These are phyloP conservation scores for Micromesistius poutassou DNA, from an alignment of 2,797 vertebrate species.

Conservation along the genomic window DNA sequence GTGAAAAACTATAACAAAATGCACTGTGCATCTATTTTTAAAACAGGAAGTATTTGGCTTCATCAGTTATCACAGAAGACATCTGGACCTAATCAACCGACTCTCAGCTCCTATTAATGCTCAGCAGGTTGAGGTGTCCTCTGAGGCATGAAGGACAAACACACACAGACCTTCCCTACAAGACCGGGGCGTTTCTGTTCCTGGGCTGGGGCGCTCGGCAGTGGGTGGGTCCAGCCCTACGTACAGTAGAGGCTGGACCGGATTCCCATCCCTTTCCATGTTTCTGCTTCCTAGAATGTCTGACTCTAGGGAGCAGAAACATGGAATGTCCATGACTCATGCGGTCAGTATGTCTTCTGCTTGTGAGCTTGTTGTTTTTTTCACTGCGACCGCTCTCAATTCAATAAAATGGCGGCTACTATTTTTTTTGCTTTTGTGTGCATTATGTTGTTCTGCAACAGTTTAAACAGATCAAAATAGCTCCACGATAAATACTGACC, in stretches of 20 bases:
- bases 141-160: conserved; percentile 71
- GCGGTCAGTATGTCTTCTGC: conserved; percentile 26
- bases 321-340: conserved; percentile 13
- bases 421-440: background rate
- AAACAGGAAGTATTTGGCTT: conserved; percentile 41
- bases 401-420: conserved; percentile 31
- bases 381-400: background rate
- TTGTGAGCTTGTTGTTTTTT: background rate
- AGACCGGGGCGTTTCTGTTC: conserved; percentile 38
- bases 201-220: conserved; percentile 43
- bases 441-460: background rate
- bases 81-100: conserved; percentile 67
- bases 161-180: conserved; percentile 30
- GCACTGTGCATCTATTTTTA: conserved; percentile 11
- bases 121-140: conserved; percentile 60
- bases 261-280: conserved; percentile 23
- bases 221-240: conserved; percentile 42
- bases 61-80: conserved; percentile 57
- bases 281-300: conserved; percentile 14
- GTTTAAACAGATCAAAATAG: background rate
- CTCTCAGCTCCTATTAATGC: conserved; percentile 64
- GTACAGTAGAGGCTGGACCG: conserved; percentile 19
- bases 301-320: background rate
- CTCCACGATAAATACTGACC: background rate
- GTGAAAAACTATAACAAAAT: conserved; percentile 22